phyloP scores from a whole-genome alignment of 2,113 vertebrate genomes.

The human region GRCh38 chr15:94785501-94786000 shows the following conservation, averaged over 20 bases:
- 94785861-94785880: slow-evolving; percentile 21
- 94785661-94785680: not conserved
- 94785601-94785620: not conserved
- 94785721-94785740: not conserved
- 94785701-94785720: not conserved
- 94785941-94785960: slow-evolving; percentile 76
- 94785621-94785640: not conserved
- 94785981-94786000: slow-evolving; percentile 58
- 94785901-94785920: slow-evolving; percentile 84
- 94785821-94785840: slow-evolving; percentile 42
- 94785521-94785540: not conserved
- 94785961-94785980: slow-evolving; percentile 78
- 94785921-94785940: slow-evolving; percentile 86
- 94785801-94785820: slow-evolving; percentile 49
- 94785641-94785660: not conserved
- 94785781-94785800: slow-evolving; percentile 17
- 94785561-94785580: not conserved
- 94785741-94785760: slow-evolving; percentile 46
- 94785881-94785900: slow-evolving; percentile 81
- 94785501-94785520: not conserved
- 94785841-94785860: slow-evolving; percentile 56
- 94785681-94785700: not conserved
- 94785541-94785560: not conserved
- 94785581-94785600: not conserved
- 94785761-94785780: not conserved